These are phyloP conservation scores for Riparia riparia DNA, from an alignment of 2,113 vertebrate genomes.

Conservation along the genomic window DNA sequence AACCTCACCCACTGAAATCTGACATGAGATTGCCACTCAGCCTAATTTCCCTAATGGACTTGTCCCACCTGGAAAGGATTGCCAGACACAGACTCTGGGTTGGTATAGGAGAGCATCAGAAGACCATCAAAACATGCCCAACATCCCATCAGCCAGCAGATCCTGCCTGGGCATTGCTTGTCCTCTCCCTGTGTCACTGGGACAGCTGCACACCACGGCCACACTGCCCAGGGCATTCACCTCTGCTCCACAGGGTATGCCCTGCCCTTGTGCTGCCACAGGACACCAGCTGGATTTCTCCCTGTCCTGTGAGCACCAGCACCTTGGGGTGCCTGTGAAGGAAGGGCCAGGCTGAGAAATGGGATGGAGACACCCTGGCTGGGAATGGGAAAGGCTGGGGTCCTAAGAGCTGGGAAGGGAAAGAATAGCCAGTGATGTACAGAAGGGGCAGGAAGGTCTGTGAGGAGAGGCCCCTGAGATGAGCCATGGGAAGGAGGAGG, in stretches of 20 bases:
- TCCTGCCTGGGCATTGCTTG: neutral
- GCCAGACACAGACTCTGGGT: neutral
- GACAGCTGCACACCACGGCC: accelerated
- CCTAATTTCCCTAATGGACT: neutral
- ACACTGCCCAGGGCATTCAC: accelerated
- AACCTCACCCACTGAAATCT: neutral
- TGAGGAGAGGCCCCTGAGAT: neutral
- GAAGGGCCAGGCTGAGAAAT: neutral
- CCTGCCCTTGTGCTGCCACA: neutral
- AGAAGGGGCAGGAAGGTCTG: neutral
- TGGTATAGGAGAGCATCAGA: neutral
- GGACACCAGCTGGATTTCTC: neutral
- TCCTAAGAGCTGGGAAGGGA: neutral
- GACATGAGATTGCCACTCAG: neutral
- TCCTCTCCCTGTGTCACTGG: neutral
- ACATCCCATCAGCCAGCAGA: neutral
- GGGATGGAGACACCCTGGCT: accelerated
- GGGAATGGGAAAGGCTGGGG: neutral
- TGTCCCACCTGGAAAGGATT: neutral
- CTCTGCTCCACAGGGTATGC: accelerated
- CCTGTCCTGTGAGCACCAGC: neutral
- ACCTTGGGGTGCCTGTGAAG: neutral
- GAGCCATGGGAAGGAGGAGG: neutral
- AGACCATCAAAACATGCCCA: neutral
- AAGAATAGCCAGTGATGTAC: neutral